Evolutionary conservation across 2,888 invertebrate genomes (phyloP), one percentile per base, ranked within the genome.

Genomic region (Dicyrtomina minuta): DNA sequence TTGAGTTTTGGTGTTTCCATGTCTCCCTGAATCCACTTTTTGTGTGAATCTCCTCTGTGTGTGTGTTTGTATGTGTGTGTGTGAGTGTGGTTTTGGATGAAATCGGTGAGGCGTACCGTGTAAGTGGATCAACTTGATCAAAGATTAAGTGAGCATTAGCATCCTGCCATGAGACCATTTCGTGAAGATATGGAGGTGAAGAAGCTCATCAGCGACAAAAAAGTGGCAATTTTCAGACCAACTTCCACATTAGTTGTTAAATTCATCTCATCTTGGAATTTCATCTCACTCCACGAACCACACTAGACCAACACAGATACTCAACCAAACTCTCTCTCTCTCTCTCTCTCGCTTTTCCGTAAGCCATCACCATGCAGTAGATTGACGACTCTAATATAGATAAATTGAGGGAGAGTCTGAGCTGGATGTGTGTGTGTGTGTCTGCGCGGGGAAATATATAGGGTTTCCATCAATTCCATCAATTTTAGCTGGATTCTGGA

Each of bases 141-240:
- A 70, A 70, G 70, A 70, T 70, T 70, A 70, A 70, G 61, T 58
- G 70, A 66, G 62, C 70, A 70, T 66, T 67, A 66, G 46, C 66
- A 49, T 49, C 49, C 58, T 66, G 58, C 58, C 56, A 26, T 43
- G 58, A 27, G 33, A 27, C 39, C 64, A 41, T 64, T 64, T 51
- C 27, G 20, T 46, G 13, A 17, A 27, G 27, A 49, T 12, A 49
- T 49, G 49, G 15, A 17, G 41, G 41, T n/a, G 13, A 41, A 44
- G 53, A 44, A 66, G 58, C 66, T 66, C 55, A 58, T 67, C 67
- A 67, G 46, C 15, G 17, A 58, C 39, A 26, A 59, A 67, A 67
- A 67, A 59, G 59, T 59, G 67, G 59, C 67, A 67, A 67, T 59
- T 67, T 67, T 59, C 46, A 44, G 49, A 39, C 51, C 67, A 51